A percentile compares a stretch with the other conserved stretches of the same genome.
Conservation (phyloP, 2,113 vertebrate genomes). For the Pleuronectes platessa region DNA sequence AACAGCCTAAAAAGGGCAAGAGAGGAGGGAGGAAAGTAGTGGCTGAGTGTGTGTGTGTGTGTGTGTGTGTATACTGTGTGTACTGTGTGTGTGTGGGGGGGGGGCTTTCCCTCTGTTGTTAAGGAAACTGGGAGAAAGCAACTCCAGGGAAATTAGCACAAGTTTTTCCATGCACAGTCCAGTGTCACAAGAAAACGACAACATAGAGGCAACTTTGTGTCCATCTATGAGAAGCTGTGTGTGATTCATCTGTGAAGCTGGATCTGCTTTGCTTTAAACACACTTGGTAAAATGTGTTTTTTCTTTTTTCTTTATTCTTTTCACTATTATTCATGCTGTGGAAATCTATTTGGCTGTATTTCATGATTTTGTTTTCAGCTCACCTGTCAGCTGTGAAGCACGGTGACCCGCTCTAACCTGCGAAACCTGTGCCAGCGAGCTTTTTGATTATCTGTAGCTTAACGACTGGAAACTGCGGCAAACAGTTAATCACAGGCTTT, state of each 20-base stretch:
- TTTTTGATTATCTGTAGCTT: too few relatives aligned
- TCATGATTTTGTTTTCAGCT: too few relatives aligned
- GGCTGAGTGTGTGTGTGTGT: constrained; percentile 35
- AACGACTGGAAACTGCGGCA: too few relatives aligned
- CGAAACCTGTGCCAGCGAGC: too few relatives aligned
- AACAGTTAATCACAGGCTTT: too few relatives aligned
- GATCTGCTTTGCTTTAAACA: too few relatives aligned
- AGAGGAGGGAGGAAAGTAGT: constrained; percentile 64
- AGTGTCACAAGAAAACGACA: constrained; percentile 38
- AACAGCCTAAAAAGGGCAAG: constrained; percentile 85
- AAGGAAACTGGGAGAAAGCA: constrained; percentile 74
- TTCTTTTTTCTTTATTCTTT: neutral
- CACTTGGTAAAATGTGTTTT: neutral
- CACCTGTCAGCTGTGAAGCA: too few relatives aligned
- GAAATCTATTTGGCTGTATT: too few relatives aligned
- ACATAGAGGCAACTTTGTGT: constrained; percentile 23
- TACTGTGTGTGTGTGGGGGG: constrained; percentile 16
- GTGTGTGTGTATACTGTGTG: constrained; percentile 12
- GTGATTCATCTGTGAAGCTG: neutral
- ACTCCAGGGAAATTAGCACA: constrained; percentile 64
- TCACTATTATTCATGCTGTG: too few relatives aligned
- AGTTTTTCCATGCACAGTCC: constrained; percentile 73
- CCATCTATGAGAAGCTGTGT: neutral
- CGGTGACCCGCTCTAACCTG: too few relatives aligned
- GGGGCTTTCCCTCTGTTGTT: constrained; percentile 72